Conservation (phyloP, 2,888 invertebrate species). For the Stomorhina lunata region DNA sequence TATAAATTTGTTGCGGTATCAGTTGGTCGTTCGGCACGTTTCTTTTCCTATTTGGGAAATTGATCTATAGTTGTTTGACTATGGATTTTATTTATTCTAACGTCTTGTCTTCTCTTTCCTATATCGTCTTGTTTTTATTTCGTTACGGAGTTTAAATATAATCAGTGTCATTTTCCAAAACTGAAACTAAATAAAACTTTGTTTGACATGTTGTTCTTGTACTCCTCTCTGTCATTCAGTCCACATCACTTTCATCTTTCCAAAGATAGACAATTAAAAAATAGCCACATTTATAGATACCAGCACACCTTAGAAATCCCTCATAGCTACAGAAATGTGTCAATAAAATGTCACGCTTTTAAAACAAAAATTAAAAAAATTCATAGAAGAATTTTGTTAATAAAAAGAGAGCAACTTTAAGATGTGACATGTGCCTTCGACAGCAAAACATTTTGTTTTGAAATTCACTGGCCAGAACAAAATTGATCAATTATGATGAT, state of each 20-base stretch:
- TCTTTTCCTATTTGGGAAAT: constrained; percentile 37
- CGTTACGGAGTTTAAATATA: constrained; percentile 68
- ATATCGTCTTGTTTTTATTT: constrained; percentile 56
- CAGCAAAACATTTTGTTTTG: constrained; percentile 25
- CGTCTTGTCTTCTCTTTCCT: constrained; percentile 14
- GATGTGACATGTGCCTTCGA: constrained; percentile 56
- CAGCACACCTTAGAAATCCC: constrained; percentile 35
- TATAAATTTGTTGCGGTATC: constrained; percentile 65
- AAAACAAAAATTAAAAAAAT: constrained; percentile 11
- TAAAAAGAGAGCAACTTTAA: background rate
- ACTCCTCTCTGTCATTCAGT: constrained; percentile 1
- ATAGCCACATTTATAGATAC: background rate
- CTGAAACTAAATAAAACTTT: constrained; percentile 45
- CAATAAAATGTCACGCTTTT: constrained; percentile 62
- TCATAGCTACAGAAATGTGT: constrained; percentile 49
- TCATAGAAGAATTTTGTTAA: background rate
- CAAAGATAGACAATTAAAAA: background rate
- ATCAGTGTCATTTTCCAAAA: constrained; percentile 67
- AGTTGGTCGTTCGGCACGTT: constrained; percentile 52
- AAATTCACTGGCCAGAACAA: constrained; percentile 50
- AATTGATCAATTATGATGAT: constrained; percentile 39
- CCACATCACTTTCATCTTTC: background rate
- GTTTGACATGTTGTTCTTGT: constrained; percentile 57
- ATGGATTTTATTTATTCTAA: background rate
- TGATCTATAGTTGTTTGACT: constrained; percentile 19